Base-by-base conservation (phyloP, 2,113 vertebrate species). In the Apodemus sylvaticus region DNA sequence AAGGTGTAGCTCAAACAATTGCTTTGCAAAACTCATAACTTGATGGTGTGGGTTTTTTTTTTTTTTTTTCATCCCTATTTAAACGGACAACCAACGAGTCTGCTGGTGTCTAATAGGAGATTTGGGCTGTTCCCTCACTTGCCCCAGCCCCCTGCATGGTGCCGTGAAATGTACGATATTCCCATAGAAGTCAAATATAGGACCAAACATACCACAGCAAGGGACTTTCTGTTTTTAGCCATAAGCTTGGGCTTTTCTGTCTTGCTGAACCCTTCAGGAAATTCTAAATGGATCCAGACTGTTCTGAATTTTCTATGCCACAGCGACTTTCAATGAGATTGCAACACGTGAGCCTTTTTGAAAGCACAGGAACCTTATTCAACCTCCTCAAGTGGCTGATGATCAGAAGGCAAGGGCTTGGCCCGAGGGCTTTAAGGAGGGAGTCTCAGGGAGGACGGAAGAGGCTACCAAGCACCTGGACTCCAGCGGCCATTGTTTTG, bases 211-310 rank as follows among this genome's bases (percentile, higher is more conserved):
- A 73, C 22, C 92, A 58, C 82, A 89, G 88, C 68, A 70, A 70
- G 89, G 64, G 73, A 76, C 91, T 77, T 94, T 66, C 92, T 66
- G 48, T 77, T 97, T 97, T 97, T 94, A 96, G 71, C n/a, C 73
- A 24, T 83, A 96, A n/a, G 73, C n/a, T 29, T 42, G 53, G 88
- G 81, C 31, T 16, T 14, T 26, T 39, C 62, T 76, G 64, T 42
- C 62, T 36, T 55, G 24, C 62, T 92, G 78, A 90, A 73, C 64
- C 66, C 53, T 86, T 90, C 45, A 55, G 45, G 81, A 96, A 92
- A 68, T 88, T 96, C 82, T 82, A 78, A 34, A 7, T 39, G 58
- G 58, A 64, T 66, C 19, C 22, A 53, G n/a, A 36, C 2, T 81
- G 48, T 77, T 48, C 39, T 24, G 86, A 34, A 53, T 34, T 92